Conservation (phyloP, 2,888 invertebrate genomes). For the Drosophila basisetae region DNA sequence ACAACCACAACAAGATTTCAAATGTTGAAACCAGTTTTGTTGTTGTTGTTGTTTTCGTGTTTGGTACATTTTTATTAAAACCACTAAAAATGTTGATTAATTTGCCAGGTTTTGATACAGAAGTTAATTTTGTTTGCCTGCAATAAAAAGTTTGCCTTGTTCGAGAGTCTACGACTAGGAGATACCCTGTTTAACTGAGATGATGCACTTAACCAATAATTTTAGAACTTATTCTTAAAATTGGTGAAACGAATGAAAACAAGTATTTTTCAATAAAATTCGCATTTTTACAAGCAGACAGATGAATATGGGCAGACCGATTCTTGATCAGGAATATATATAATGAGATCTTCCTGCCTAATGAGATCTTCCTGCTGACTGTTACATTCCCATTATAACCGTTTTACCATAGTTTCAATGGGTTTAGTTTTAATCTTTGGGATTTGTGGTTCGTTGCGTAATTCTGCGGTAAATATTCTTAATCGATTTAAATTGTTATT, state of each 20-base stretch:
- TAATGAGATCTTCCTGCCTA: not conserved
- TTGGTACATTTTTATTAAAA: slow-evolving; percentile 41
- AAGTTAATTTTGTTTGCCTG: slow-evolving; percentile 16
- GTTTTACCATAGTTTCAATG: not conserved
- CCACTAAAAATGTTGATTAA: slow-evolving; percentile 51
- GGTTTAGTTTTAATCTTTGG: not conserved
- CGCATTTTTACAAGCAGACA: not conserved
- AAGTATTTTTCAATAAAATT: not conserved
- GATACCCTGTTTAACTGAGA: slow-evolving; percentile 3
- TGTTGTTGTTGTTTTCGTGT: slow-evolving; percentile 6
- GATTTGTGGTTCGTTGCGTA: not conserved
- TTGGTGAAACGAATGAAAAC: no score
- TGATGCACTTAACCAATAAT: not conserved
- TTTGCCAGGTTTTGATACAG: slow-evolving; percentile 37
- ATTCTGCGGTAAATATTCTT: not conserved
- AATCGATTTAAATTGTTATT: not conserved
- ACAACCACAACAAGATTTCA: slow-evolving; percentile 30
- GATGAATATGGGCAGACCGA: not conserved
- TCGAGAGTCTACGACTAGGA: not conserved
- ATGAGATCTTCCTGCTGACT: not conserved
- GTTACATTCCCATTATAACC: not conserved
- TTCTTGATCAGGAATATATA: not conserved
- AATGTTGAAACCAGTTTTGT: slow-evolving; percentile 56
- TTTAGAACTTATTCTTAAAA: not conserved
- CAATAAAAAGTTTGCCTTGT: not conserved